Base-by-base conservation (phyloP, 2,888 invertebrate species). In the Brenthis hecate region DNA sequence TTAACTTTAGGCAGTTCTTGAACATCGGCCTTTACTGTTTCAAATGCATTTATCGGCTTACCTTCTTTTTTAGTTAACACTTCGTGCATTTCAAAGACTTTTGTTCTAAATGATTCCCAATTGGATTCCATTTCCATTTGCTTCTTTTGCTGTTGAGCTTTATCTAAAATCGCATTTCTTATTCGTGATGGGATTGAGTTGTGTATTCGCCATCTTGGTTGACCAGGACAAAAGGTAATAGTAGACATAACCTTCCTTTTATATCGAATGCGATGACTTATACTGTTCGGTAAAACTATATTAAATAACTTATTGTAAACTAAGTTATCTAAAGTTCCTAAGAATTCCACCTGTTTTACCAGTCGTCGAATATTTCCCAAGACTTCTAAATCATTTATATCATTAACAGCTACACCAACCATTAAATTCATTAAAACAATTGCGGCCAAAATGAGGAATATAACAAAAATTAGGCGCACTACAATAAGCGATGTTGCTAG, bases 391-490 rank as follows among this genome's bases (percentile, higher is more conserved):
- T 92, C 93, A 64, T 92, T 93, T 2, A 94, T 94, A 72, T 94
- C 94, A 70, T 93, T 94, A 1, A 94, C 94, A 14, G 94, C 94
- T 14, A 94, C 91, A 80, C 94, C 94, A 0, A 94, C 93, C 77
- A 94, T 85, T 56, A 94, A 81, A 77, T 94, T 94, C 94, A 94
- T 94, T 14, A 94, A 82, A 0, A 94, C 94, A 57, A 94, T 93
- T 6, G 94, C 92, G 51, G 94, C 94, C 69, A 94, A 76, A 43
- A 94, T 84, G 0, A 94, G 78, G 72, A 94, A 94, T 5, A 92
- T 74, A 0, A 94, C 80, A 74, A 94, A 94, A 43, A 94, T 88
- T 0, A 94, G 75, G 61, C 94, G 85, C 0, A 93, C 88, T 47
- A 94, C 81, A 51, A 90, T 78, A 23, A 90, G 79, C 1, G 89